Evolutionary conservation across 2,113 vertebrate genomes (phyloP).

Genomic region (Pygathrix nemaeus): DNA sequence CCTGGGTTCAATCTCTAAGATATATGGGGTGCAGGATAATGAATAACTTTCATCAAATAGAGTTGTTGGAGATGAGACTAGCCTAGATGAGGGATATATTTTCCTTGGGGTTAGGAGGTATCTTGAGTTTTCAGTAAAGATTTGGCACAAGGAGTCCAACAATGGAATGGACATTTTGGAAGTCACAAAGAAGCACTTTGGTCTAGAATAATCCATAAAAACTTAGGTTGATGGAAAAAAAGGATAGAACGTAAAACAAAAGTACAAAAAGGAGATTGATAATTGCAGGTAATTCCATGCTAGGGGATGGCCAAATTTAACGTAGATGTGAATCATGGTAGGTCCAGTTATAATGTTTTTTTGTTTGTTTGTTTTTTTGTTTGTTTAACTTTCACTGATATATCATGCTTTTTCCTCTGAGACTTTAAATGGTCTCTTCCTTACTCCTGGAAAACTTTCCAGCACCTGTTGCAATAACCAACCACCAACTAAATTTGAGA

Average conservation of each 20-base stretch:
- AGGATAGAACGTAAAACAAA: not conserved
- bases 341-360: not conserved
- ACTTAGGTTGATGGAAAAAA: not conserved
- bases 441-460: not conserved
- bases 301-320: not conserved
- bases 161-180: not conserved
- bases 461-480: not conserved
- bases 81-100: not conserved
- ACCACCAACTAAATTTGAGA: not conserved
- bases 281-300: not conserved
- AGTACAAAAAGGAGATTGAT: not conserved
- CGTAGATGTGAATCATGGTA: not conserved
- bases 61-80: not conserved
- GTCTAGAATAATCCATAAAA: not conserved
- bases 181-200: not conserved
- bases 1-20: not conserved
- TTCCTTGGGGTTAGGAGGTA: not conserved
- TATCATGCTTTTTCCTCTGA: not conserved
- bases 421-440: not conserved
- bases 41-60: not conserved
- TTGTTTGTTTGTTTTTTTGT: not conserved
- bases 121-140: not conserved
- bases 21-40: not conserved
- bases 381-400: not conserved
- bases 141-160: no score